Percentiles rank a stretch among this genome's conserved stretches.
Evolutionary conservation across 2,888 invertebrate genomes (phyloP).

Genomic region (Neelides folsomi): DNA sequence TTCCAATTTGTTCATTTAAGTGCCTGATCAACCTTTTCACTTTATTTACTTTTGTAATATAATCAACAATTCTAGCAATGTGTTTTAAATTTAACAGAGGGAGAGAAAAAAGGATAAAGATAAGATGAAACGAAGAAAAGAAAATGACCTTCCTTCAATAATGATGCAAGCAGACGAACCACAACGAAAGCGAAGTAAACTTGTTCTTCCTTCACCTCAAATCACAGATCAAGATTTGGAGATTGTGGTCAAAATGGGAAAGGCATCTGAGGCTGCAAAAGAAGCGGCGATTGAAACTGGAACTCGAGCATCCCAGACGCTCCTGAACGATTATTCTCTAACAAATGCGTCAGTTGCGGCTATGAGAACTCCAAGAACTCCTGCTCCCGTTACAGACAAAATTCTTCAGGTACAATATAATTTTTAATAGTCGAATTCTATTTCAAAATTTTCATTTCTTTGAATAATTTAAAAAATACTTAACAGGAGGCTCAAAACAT

Average conservation of each 20-base stretch:
- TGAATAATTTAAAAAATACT: slow-evolving; percentile 45
- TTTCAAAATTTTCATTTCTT: too few species aligned
- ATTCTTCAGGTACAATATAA: slow-evolving; percentile 40
- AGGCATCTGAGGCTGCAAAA: slow-evolving; percentile 74
- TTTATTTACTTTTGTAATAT: slow-evolving; percentile 2
- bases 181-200: slow-evolving; percentile 79
- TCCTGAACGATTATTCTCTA: slow-evolving; percentile 77
- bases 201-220: slow-evolving; percentile 91
- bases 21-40: slow-evolving; percentile 3
- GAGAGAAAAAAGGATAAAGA: slow-evolving; percentile 90
- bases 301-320: slow-evolving; percentile 61
- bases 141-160: slow-evolving; percentile 84
- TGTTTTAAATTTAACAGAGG: slow-evolving; percentile 43
- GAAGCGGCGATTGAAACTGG: slow-evolving; percentile 70
- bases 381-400: slow-evolving; percentile 67
- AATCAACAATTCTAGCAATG: background rate
- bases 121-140: slow-evolving; percentile 86
- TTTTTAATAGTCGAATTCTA: slow-evolving; percentile 1
- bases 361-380: slow-evolving; percentile 61
- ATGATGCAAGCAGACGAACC: slow-evolving; percentile 81
- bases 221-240: slow-evolving; percentile 84
- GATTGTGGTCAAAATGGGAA: slow-evolving; percentile 82
- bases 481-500: slow-evolving; percentile 95
- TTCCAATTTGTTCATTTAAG: background rate
- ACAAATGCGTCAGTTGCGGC: slow-evolving; percentile 49